Evolutionary conservation across 2,888 invertebrate species (phyloP).

Genomic region (Caenorhabditis angaria): DNA sequence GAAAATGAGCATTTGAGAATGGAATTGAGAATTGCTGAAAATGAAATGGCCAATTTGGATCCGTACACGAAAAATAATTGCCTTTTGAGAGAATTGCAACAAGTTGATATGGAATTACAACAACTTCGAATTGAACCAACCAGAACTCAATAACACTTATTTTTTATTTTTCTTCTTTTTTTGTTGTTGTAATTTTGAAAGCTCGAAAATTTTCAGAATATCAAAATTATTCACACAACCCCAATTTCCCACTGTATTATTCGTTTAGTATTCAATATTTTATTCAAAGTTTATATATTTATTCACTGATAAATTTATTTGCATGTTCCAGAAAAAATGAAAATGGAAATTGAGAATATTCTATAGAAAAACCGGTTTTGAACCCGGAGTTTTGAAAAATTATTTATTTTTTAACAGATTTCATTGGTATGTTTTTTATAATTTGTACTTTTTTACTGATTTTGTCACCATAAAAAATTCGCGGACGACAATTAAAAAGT

Average conservation of each 20-base stretch:
- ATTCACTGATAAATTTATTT: conserved; percentile 16
- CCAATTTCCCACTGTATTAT: not conserved
- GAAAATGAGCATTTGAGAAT: conserved; percentile 57
- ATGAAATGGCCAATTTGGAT: conserved; percentile 65
- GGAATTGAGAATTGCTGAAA: conserved; percentile 62
- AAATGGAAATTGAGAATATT: not conserved
- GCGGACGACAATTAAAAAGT: no score
- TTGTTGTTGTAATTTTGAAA: no score
- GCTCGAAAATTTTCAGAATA: not conserved
- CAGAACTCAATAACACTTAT: not conserved
- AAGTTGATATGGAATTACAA: conserved; percentile 59
- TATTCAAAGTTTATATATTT: not conserved
- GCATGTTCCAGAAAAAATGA: conserved; percentile 16
- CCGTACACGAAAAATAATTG: conserved; percentile 65
- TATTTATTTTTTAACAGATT: no score
- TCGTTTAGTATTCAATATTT: not conserved
- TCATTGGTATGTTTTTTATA: no score
- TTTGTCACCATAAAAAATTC: no score
- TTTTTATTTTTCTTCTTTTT: no score
- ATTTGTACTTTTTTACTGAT: no score
- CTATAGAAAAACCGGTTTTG: no score
- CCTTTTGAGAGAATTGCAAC: conserved; percentile 60
- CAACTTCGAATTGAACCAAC: conserved; percentile 41
- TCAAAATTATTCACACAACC: no score
- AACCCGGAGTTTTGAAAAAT: no score